Percentiles rank a stretch among this genome's conserved stretches.
Conservation (phyloP, 2,888 invertebrate genomes). For the Aspidiotus rigidus region DNA sequence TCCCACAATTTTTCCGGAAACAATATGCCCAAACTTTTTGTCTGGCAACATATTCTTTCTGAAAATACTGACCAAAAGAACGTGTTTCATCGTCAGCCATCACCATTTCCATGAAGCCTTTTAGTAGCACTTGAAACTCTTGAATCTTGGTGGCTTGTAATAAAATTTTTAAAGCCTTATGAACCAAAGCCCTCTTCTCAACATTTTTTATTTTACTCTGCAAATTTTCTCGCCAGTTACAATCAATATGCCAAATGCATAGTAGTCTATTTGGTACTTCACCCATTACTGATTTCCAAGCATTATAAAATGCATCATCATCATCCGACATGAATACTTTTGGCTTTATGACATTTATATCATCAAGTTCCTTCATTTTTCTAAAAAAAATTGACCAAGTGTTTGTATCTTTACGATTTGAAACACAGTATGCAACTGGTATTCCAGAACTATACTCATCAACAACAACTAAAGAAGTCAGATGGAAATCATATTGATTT, state of each 20-base stretch:
- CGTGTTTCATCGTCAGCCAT: not conserved
- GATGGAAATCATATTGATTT: not conserved
- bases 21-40: conserved; percentile 26
- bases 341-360: not conserved
- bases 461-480: not conserved
- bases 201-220: conserved; percentile 5
- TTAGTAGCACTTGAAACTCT: not conserved
- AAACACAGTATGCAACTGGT: not conserved
- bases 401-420: not conserved
- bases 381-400: conserved; percentile 9
- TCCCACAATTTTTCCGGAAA: conserved; percentile 14
- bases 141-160: not conserved
- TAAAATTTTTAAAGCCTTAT: conserved; percentile 12
- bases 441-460: conserved; percentile 16
- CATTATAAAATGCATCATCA: conserved; percentile 34
- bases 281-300: conserved; percentile 34
- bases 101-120: conserved; percentile 5
- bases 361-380: not conserved
- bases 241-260: conserved; percentile 36
- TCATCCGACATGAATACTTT: conserved; percentile 36
- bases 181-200: conserved; percentile 15
- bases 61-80: not conserved
- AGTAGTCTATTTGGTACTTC: conserved; percentile 17
- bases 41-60: not conserved
- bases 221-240: conserved; percentile 13